These are phyloP conservation scores for Lycophotia porphyrea DNA, from an alignment of 2,888 invertebrate genomes.

Conservation along the genomic window DNA sequence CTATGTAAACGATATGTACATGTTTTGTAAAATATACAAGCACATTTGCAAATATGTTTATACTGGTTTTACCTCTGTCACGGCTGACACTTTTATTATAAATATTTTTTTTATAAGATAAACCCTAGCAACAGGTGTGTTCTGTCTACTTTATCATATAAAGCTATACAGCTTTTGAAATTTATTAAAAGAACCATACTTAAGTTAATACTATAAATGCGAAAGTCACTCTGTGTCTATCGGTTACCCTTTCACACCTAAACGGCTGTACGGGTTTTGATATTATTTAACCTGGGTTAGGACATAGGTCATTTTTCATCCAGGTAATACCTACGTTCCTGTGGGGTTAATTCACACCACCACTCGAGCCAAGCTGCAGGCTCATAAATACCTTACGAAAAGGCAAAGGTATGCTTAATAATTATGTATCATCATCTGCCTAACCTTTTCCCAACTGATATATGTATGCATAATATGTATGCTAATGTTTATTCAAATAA, in stretches of 20 bases:
- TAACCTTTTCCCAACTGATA: too few relatives aligned
- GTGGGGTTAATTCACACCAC: neutral
- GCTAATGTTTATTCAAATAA: conserved; percentile 22
- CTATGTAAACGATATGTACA: neutral
- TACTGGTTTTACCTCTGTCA: neutral
- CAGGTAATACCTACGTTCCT: neutral
- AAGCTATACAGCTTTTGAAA: neutral
- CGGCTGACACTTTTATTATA: neutral
- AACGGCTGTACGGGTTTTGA: neutral
- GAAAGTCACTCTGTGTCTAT: neutral
- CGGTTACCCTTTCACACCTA: neutral
- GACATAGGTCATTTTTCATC: neutral
- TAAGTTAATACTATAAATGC: neutral
- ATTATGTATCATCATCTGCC: too few relatives aligned
- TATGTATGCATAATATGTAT: conserved; percentile 1
- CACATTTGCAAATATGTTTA: conserved; percentile 8
- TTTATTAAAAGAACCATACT: neutral
- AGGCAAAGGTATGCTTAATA: too few relatives aligned
- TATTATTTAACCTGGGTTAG: neutral
- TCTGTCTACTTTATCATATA: neutral
- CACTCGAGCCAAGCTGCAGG: neutral
- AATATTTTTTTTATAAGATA: conserved; percentile 21
- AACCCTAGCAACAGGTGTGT: neutral
- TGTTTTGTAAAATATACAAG: conserved; percentile 4
- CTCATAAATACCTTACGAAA: neutral